These are phyloP conservation scores for Choloepus didactylus DNA, from an alignment of 2,797 vertebrate species.

Conservation along the genomic window DNA sequence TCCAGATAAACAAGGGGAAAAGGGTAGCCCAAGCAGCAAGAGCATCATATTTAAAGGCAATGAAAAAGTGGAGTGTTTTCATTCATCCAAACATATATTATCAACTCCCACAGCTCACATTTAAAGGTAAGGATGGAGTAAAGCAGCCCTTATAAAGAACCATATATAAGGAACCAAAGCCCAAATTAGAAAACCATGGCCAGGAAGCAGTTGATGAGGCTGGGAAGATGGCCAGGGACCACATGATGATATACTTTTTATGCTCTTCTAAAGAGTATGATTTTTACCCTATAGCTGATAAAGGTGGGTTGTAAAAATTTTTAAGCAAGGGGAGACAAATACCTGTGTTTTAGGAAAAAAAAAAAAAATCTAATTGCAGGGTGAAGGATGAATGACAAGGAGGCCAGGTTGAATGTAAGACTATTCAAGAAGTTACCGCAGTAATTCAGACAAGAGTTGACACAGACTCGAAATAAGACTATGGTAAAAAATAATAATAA, in stretches of 20 bases:
- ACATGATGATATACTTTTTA: neutral
- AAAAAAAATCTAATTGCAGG: constrained; percentile 8
- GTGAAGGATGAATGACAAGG: neutral
- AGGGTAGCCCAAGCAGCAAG: neutral
- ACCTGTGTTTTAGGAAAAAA: neutral
- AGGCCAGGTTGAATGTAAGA: neutral
- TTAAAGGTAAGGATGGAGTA: constrained; percentile 27
- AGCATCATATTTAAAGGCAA: constrained; percentile 10
- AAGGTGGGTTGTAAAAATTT: neutral
- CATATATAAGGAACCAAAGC: neutral
- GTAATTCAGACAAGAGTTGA: constrained; percentile 10
- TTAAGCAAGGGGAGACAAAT: constrained; percentile 53
- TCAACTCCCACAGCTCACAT: neutral
- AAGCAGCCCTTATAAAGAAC: neutral
- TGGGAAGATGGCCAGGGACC: neutral
- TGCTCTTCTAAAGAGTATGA: neutral
- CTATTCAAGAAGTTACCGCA: neutral
- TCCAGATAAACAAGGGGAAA: neutral
- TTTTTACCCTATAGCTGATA: constrained; percentile 18
- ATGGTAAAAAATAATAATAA: neutral
- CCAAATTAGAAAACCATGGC: neutral
- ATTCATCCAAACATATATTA: too few species aligned
- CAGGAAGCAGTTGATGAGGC: constrained; percentile 9
- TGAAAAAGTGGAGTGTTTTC: too few species aligned
- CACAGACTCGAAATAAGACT: neutral